Conservation (phyloP, 2,888 invertebrate species). For the Corythucha ciliata region DNA sequence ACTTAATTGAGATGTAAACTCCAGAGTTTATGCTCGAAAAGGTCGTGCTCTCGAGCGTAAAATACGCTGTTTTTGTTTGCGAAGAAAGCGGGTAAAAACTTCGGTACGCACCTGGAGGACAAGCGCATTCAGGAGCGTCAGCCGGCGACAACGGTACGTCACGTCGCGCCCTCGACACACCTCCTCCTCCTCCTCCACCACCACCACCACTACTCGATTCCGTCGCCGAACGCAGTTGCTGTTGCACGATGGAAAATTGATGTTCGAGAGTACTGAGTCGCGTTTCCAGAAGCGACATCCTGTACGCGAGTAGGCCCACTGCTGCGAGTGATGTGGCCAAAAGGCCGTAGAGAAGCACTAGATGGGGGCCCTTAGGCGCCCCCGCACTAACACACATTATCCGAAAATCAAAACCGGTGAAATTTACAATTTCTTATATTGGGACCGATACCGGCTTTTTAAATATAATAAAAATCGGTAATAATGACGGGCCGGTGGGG, state of each 20-base stretch:
- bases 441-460: no score
- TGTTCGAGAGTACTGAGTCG: slow-evolving; percentile 1
- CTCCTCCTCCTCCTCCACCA: no score
- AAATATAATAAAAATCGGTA: no score
- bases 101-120: slow-evolving; percentile 24
- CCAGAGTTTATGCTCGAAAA: no score
- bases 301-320: slow-evolving; percentile 16
- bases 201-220: not conserved
- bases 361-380: slow-evolving; percentile 22
- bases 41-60: no score
- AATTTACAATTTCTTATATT: no score
- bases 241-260: no score
- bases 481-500: no score
- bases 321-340: slow-evolving; percentile 13
- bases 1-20: no score
- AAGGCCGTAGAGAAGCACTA: slow-evolving; percentile 22
- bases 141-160: not conserved
- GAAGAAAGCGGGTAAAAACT: no score
- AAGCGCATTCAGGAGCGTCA: slow-evolving; percentile 22
- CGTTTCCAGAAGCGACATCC: slow-evolving; percentile 15
- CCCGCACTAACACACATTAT: slow-evolving; percentile 22
- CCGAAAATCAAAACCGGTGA: slow-evolving; percentile 6
- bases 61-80: no score
- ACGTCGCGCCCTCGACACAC: not conserved
- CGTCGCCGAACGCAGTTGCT: slow-evolving; percentile 11